phyloP scores from a whole-genome alignment of 2,113 vertebrate species.

The Chrysochloris asiatica region DNA sequence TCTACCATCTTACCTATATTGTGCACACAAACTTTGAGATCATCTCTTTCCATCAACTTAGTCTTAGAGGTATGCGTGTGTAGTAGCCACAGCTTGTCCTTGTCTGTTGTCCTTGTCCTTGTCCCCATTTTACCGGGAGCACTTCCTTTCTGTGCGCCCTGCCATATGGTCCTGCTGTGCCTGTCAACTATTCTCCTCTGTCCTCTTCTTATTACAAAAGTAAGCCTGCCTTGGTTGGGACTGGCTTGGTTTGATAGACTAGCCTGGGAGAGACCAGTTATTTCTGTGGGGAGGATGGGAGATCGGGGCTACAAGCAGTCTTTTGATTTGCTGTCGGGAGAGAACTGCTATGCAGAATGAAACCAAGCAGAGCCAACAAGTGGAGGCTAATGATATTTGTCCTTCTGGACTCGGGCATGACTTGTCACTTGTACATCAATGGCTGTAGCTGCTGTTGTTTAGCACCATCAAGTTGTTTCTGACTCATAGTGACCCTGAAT shows the following conservation, averaged over 20 bases:
- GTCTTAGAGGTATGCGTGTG: not conserved
- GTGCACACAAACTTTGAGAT: not conserved
- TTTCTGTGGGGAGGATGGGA: not conserved
- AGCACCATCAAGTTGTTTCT: too few species aligned
- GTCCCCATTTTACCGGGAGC: not conserved
- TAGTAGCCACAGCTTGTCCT: not conserved
- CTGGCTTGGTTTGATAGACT: not conserved
- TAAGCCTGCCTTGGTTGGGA: not conserved
- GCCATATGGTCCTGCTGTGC: not conserved
- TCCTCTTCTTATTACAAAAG: not conserved
- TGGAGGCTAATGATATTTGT: not conserved
- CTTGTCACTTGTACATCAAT: not conserved
- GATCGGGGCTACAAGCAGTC: not conserved
- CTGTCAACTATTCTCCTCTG: not conserved
- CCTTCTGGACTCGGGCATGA: not conserved
- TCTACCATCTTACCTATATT: not conserved
- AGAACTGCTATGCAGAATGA: not conserved
- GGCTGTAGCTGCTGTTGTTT: too few species aligned
- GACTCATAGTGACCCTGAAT: too few species aligned
- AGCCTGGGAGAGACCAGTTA: not conserved
- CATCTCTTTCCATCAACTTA: not conserved
- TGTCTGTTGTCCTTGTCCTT: not conserved
- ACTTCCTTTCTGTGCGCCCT: not conserved
- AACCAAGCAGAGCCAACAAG: not conserved
- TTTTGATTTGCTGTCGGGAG: not conserved